Conservation (phyloP, 2,113 vertebrate species). For the Macrotis lagotis region DNA sequence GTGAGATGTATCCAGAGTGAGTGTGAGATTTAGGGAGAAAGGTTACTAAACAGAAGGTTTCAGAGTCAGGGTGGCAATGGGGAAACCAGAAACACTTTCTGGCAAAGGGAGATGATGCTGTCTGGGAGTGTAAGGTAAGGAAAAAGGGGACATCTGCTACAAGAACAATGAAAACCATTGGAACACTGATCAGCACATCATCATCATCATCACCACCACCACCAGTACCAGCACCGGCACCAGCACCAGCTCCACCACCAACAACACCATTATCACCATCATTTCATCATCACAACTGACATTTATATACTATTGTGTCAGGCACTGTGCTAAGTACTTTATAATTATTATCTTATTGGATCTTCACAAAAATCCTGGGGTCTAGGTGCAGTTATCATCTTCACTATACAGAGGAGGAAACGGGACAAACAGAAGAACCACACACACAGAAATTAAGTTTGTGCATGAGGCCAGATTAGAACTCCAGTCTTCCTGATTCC, state of each 20-base stretch:
- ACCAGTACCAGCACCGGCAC: too few relatives aligned
- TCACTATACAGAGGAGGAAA: not conserved
- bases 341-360: not conserved
- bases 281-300: not conserved
- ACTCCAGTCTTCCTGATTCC: not conserved
- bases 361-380: not conserved
- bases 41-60: too few relatives aligned
- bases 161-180: conserved; percentile 2
- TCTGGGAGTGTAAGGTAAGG: not conserved
- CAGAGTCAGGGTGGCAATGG: too few relatives aligned
- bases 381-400: not conserved
- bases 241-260: too few relatives aligned
- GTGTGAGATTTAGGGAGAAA: not conserved
- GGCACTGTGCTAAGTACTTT: not conserved
- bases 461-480: not conserved
- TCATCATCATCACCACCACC: not conserved
- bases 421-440: not conserved
- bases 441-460: too few relatives aligned
- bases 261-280: too few relatives aligned
- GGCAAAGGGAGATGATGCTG: not conserved
- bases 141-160: not conserved
- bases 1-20: not conserved
- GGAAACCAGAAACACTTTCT: not conserved
- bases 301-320: not conserved
- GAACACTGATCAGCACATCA: conserved; percentile 48